Base-by-base conservation (phyloP, 2,888 invertebrate genomes). In the Lithophane semibrunnea region DNA sequence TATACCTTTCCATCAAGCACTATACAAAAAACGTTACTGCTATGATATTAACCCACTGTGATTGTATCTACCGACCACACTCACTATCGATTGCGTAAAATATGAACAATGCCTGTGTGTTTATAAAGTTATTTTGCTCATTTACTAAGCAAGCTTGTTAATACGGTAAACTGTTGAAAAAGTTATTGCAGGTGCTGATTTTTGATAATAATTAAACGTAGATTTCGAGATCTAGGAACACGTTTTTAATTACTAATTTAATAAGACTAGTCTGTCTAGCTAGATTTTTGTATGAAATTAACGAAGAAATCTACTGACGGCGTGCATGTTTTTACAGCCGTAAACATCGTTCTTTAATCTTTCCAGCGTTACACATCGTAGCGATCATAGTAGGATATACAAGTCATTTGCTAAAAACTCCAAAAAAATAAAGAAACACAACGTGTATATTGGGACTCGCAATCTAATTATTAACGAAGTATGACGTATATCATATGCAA, bases 1-100 rank as follows among this genome's bases (percentile, higher is more conserved):
- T 61, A 61, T 63, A 8, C 18, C 49, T 49, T 58, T 79, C 60
- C 24, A 63, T 79, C 58, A 83, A 78, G 8, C 42, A 60, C n/a
- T 54, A 37, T 18, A 73, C 54, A 78, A 83, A 82, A 85, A 83
- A 71, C 37, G 54, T 69, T 65, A 78, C 78, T 72, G 85, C 85
- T 85, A 78, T 81, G 73, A 85, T 84, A 86, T 84, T 85, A 80
- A 86, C 85, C 87, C 69, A 84, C 72, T 78, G 68, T 69, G 85
- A 85, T 86, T 60, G 58, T 84, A 84, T 84, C 86, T 79, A 70
- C 58, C 65, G 44, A 24, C 54, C 47, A 80, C 69, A 75, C 70
- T 75, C 75, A 74, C 85, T 84, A 81, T 85, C 87, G 82, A 84
- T 75, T 70, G 87, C 75, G 82, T 74, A 76, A 84, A 84, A 60